phyloP scores from a whole-genome alignment of 2,888 invertebrate species.

The Tuta absoluta region DNA sequence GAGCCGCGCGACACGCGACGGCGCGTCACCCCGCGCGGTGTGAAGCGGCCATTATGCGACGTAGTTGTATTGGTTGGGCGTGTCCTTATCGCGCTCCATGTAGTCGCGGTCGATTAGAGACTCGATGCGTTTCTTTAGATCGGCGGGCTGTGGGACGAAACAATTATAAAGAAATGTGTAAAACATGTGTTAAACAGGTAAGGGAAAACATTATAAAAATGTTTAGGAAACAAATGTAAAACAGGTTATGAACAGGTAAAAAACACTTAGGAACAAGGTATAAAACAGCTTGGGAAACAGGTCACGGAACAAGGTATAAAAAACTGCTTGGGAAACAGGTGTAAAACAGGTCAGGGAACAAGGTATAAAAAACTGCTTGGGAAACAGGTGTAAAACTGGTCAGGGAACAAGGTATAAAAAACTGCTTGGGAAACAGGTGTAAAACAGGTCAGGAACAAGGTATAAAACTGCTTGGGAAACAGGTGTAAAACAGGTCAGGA shows the following conservation, averaged over 20 bases:
- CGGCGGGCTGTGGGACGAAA: constrained; percentile 91
- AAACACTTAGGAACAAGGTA: neutral
- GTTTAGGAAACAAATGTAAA: neutral
- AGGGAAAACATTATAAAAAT: neutral
- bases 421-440: no score
- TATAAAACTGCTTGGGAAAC: no score
- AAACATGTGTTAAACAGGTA: neutral
- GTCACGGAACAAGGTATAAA: neutral
- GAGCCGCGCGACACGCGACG: neutral
- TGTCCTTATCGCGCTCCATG: constrained; percentile 99
- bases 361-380: no score
- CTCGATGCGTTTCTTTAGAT: constrained; percentile 99
- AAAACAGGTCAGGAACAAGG: no score
- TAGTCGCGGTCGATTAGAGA: constrained; percentile 99
- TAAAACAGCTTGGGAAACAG: neutral
- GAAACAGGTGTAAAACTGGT: no score
- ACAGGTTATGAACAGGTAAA: neutral
- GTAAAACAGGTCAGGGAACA: neutral
- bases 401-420: no score
- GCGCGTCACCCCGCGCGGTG: neutral
- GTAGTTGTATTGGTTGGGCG: constrained; percentile 99
- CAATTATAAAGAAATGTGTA: neutral
- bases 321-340: neutral
- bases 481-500: no score
- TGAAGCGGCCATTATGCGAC: constrained; percentile 87